Evolutionary conservation across 2,888 invertebrate species (phyloP), one percentile per base, ranked within the genome.

Genomic region (Drosophila vallismaia): DNA sequence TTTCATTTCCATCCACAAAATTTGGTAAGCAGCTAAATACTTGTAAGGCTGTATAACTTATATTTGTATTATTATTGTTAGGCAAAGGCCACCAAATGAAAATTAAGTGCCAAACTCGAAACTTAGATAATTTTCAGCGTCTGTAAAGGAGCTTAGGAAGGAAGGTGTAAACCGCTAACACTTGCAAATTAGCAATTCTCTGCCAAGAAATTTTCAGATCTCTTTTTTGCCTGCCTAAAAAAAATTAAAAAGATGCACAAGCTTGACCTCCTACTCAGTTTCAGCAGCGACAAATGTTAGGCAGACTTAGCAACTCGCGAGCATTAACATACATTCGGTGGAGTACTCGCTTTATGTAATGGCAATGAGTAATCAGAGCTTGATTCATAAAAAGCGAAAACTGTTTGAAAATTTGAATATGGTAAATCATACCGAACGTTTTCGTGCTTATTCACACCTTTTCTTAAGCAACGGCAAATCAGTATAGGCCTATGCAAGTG

Each of bases 301-400:
- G 52, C 44, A 7, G 33, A 68, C 79, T 63, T 79, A 45, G 48
- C 66, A 57, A 57, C 49, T 36, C 29, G 10, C 31, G 38, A 45
- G 55, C 81, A 78, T 78, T 78, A 78, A 78, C 81, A 78, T 71
- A 80, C 69, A 75, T 72, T 77, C 62, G 7, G 38, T 45, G 36
- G 40, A 42, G 73, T 73, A 71, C 72, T 72, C 42, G 52, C 71
- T 46, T 63, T 26, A 53, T 57, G 53, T 40, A 58, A 26, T 53
- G 48, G 45, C 29, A 38, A 36, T 29, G 42, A 26, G 36, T 68
- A 70, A 67, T 69, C 69, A 68, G 50, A 45, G 50, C 19, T 49
- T 26, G 14, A 60, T 59, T 52, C 64, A 48, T n/a, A 24, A 33
- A 40, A 40, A 42, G 42, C 31, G 28, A 28, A 8, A 42, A 9